These are phyloP conservation scores for Diadophis punctatus DNA, from an alignment of 2,113 vertebrate genomes.

Conservation along the genomic window DNA sequence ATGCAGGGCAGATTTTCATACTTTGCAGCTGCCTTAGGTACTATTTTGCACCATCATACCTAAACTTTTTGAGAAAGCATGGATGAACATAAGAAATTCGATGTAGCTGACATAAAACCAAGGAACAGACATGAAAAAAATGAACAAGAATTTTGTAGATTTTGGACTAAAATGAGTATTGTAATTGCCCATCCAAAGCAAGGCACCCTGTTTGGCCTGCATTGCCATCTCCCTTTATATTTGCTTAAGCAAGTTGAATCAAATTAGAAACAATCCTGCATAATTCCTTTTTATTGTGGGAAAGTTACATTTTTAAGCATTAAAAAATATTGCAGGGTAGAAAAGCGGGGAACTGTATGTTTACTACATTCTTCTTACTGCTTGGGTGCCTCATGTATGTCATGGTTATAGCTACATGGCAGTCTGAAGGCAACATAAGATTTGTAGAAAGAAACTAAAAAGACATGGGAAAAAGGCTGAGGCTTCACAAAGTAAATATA, in stretches of 20 bases:
- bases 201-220: neutral
- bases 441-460: neutral
- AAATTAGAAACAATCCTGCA: neutral
- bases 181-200: neutral
- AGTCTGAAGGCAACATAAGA: neutral
- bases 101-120: neutral
- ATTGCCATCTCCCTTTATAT: neutral
- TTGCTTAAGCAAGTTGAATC: neutral
- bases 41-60: neutral
- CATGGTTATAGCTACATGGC: neutral
- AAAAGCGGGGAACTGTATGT: neutral
- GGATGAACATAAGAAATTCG: neutral
- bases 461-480: neutral
- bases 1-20: neutral
- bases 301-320: neutral
- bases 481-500: neutral
- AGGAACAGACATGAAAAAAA: neutral
- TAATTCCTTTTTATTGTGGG: neutral
- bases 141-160: neutral
- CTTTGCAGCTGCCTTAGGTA: neutral
- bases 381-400: neutral
- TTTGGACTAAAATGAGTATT: neutral
- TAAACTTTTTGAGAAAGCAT: neutral
- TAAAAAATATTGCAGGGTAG: neutral
- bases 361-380: neutral